A percentile compares a stretch with the other conserved stretches of the same genome.
phyloP scores from a whole-genome alignment of 2,113 vertebrate species.

The Cettia cetti region DNA sequence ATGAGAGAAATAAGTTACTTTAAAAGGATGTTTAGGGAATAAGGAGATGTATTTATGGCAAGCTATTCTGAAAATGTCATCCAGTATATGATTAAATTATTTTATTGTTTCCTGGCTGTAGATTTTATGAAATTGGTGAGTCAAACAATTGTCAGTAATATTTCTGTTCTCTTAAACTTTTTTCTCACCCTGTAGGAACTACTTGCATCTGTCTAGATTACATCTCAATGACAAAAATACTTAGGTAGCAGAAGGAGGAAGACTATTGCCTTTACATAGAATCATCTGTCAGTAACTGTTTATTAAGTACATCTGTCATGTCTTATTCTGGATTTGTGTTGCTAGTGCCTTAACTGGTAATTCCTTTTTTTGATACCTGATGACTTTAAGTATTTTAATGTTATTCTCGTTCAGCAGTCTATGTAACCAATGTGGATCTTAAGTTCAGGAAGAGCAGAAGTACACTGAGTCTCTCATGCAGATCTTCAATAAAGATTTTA shows the following conservation, averaged over 20 bases:
- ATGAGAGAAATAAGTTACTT: neutral
- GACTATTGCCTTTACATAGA: conserved; percentile 16
- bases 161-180: neutral
- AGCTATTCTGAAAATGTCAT: neutral
- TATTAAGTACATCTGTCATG: neutral
- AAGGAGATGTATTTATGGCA: neutral
- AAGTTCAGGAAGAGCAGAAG: neutral
- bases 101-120: conserved; percentile 19
- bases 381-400: neutral
- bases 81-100: neutral
- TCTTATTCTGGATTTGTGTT: conserved; percentile 24
- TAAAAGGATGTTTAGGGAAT: neutral
- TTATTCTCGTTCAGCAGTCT: neutral
- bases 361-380: neutral
- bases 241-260: neutral
- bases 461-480: neutral
- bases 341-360: neutral
- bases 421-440: neutral
- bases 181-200: neutral
- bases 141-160: conserved; percentile 23
- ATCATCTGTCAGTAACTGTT: neutral
- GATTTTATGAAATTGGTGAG: neutral
- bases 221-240: conserved; percentile 21
- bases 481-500: neutral
- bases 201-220: neutral